Conservation (phyloP, 2,797 vertebrate species). For the Halcyon chelicuti region DNA sequence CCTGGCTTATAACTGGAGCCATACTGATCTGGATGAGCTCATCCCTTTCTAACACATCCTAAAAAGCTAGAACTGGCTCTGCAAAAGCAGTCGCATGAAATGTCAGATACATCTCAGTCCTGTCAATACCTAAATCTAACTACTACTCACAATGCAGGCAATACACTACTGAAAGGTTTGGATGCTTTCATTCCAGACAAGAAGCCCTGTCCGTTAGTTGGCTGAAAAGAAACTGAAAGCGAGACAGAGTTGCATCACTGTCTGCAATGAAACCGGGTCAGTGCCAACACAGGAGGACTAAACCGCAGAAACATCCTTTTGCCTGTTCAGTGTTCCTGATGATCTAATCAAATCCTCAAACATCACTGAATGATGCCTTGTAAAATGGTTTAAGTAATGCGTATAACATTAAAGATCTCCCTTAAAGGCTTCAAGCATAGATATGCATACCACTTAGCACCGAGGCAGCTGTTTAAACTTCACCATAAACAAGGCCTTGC, state of each 20-base stretch:
- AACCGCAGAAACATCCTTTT: background rate
- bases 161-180: background rate
- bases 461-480: background rate
- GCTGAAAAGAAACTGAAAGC: constrained; percentile 52
- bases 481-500: background rate
- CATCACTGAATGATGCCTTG: background rate
- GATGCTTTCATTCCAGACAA: background rate
- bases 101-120: background rate
- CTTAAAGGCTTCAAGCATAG: background rate
- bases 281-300: constrained; percentile 28
- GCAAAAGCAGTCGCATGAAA: background rate
- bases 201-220: background rate
- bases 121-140: background rate
- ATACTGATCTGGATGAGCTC: background rate
- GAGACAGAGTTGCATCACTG: background rate
- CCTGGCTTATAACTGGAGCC: background rate
- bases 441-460: background rate
- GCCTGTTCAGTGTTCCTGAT: background rate
- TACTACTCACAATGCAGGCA: background rate
- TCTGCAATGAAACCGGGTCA: constrained; percentile 25
- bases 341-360: background rate
- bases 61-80: background rate
- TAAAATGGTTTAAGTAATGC: background rate
- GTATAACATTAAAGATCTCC: background rate
- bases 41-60: background rate